Base-by-base conservation (phyloP, 2,797 vertebrate genomes). In the Syndactyla subalaris region DNA sequence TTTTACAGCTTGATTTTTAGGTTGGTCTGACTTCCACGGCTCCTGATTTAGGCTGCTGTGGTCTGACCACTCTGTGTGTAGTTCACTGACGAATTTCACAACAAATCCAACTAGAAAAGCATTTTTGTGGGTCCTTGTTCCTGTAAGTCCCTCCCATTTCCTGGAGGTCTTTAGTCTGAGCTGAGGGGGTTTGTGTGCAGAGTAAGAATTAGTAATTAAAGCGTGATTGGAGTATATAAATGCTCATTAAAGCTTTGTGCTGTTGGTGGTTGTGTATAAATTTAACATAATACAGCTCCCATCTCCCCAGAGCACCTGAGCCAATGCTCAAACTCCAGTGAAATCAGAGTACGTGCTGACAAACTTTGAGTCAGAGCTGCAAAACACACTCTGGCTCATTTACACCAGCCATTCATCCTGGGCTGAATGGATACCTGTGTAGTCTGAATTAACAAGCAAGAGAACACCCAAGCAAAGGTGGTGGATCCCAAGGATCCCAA, bases 401-500 rank as follows among this genome's bases (percentile, higher is more conserved):
- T 71, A 41, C 61, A 57, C 65, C 29, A 39, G 7, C 63, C 48
- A 18, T 67, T 80, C 34, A 4, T 2, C 3, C 15, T 24, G 12
- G 26, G 6, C 61, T 34, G 62, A 88, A 45, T 34, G 62, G 84
- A 52, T 5, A 0, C 78, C 36, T 27, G 79, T 17, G 73, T 12
- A 36, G 36, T 30, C 43, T 34, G 79, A 86, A 58, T 45, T 41
- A 71, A 52, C 58, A 10, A 66, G 41, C n/a, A 27, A 77, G 57
- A 27, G 77, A 93, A 90, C 76, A 93, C 71, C 65, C 81, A 79
- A 48, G 81, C 58, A 58, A 66, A 91, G 75, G 32, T 4, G 54
- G 78, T 51, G 68, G 43, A 85, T 96, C 62, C 57, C 73, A 18
- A 89, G 68, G 43, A 85, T 96, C 62, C 57, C 73, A 18, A 89